Conservation (phyloP, 2,113 vertebrate genomes). For the Oxygymnocypris stewartii region DNA sequence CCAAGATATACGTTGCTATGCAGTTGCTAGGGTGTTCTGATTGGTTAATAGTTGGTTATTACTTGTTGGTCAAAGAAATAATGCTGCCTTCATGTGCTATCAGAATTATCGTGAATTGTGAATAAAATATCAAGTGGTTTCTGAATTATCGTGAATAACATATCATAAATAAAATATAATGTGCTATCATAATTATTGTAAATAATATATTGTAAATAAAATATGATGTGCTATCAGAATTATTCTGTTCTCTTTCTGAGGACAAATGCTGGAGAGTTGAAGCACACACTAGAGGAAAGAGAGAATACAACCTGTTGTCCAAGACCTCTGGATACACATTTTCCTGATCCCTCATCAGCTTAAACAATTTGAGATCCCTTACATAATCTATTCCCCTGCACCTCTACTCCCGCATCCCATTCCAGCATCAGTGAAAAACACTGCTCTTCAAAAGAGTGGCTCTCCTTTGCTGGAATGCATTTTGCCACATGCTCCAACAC, state of each 20-base stretch:
- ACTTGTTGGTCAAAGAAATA: too few relatives aligned
- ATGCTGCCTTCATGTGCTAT: too few relatives aligned
- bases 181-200: too few relatives aligned
- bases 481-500: constrained; percentile 28
- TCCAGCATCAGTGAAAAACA: constrained; percentile 51
- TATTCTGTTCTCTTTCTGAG: not conserved
- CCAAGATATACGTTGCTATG: too few relatives aligned
- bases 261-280: constrained; percentile 5
- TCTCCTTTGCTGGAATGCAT: constrained; percentile 33
- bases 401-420: constrained; percentile 57
- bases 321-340: constrained; percentile 64
- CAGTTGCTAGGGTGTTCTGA: too few relatives aligned
- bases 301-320: constrained; percentile 44
- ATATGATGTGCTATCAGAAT: too few relatives aligned
- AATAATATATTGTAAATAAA: too few relatives aligned
- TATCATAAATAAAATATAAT: too few relatives aligned
- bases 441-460: constrained; percentile 12
- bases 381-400: constrained; percentile 65
- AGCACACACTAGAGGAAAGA: not conserved
- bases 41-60: too few relatives aligned
- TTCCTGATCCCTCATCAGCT: constrained; percentile 71
- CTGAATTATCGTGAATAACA: too few relatives aligned
- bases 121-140: too few relatives aligned
- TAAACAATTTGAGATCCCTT: constrained; percentile 64
- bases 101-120: too few relatives aligned